Conservation (phyloP, 2,113 vertebrate genomes). For the Machaerirhynchus nigripectus region DNA sequence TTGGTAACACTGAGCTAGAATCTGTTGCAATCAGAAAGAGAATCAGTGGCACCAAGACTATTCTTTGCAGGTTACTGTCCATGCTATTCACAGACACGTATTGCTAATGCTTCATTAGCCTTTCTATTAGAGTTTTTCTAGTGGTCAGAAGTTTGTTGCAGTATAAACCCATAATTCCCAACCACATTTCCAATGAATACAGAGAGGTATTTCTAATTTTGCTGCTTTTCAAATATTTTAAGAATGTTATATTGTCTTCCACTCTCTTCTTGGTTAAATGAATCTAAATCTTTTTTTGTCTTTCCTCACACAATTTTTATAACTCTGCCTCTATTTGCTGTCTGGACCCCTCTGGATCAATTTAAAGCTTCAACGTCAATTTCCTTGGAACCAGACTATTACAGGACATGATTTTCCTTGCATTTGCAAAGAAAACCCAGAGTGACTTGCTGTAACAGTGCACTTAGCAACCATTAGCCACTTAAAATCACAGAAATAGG, state of each 20-base stretch:
- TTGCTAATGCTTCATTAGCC: not conserved
- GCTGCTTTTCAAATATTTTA: not conserved
- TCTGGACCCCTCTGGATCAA: not conserved
- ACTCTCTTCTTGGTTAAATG: not conserved
- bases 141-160: not conserved
- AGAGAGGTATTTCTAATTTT: not conserved
- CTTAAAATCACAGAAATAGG: conserved; percentile 4
- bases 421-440: not conserved
- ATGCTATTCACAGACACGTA: not conserved
- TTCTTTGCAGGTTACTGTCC: not conserved
- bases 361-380: not conserved
- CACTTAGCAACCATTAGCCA: not conserved
- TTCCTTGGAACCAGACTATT: not conserved
- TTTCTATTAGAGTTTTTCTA: not conserved
- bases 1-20: not conserved
- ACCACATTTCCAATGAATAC: rapidly evolving
- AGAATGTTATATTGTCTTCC: not conserved
- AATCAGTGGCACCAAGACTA: not conserved
- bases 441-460: not conserved
- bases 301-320: not conserved
- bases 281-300: not conserved
- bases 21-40: not conserved
- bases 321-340: not conserved
- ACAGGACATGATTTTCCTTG: not conserved
- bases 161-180: not conserved